Evolutionary conservation across 2,888 invertebrate species (phyloP).

Genomic region (Noctua janthina): DNA sequence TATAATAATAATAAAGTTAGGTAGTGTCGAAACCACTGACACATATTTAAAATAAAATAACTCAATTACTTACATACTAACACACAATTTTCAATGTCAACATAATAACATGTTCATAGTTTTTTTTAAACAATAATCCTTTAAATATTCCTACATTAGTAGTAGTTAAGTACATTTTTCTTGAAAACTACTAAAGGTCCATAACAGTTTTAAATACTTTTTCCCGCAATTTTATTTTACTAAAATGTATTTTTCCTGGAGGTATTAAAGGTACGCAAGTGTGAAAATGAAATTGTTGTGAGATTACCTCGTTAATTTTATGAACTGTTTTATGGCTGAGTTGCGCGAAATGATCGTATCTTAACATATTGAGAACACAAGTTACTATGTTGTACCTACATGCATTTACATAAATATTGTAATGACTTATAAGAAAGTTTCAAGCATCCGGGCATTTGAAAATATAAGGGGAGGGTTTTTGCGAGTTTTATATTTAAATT

Average conservation of each 20-base stretch:
- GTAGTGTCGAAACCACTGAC: too few relatives aligned
- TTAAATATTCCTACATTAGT: not conserved
- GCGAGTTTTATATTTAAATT: too few relatives aligned
- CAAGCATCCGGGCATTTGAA: not conserved
- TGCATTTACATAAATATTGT: slow-evolving; percentile 7
- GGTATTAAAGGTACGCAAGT: slow-evolving; percentile 15
- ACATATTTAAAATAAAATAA: too few relatives aligned
- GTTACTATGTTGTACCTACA: not conserved
- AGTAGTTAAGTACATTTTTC: not conserved
- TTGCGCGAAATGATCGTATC: slow-evolving; percentile 37
- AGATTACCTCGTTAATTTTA: slow-evolving; percentile 51
- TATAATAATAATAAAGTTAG: too few relatives aligned
- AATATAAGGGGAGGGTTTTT: not conserved
- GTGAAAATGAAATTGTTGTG: slow-evolving; percentile 32
- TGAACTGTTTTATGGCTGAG: slow-evolving; percentile 47
- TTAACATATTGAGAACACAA: slow-evolving; percentile 35
- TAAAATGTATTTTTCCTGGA: slow-evolving; percentile 10
- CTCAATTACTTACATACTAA: too few relatives aligned
- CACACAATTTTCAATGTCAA: too few relatives aligned
- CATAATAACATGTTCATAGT: not conserved
- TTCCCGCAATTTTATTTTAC: not conserved
- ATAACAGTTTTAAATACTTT: not conserved
- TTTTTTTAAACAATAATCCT: not conserved
- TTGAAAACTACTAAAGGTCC: not conserved
- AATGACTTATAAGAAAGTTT: not conserved